Percentiles rank a stretch among this genome's conserved stretches.
phyloP scores from a whole-genome alignment of 1,140 invertebrate genomes.

The Rhopalosiphum maidis region DNA sequence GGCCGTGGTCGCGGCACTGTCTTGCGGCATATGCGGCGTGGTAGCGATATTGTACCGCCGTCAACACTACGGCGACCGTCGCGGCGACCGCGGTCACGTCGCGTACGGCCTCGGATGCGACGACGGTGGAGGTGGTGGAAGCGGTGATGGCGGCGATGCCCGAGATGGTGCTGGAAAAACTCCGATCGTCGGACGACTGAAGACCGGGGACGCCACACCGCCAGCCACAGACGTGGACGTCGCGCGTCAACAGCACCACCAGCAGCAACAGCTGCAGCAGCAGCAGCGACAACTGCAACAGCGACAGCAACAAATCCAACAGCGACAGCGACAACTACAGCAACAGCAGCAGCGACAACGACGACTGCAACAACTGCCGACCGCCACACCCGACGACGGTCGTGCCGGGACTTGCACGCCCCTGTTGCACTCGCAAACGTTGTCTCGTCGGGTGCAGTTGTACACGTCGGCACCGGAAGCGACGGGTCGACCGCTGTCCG shows the following conservation, averaged over 20 bases:
- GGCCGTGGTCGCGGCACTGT: conserved; percentile 1
- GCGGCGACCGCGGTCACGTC: not conserved
- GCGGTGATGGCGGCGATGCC: not conserved
- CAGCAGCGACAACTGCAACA: not conserved
- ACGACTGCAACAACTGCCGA: not conserved
- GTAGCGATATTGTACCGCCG: conserved; percentile 9
- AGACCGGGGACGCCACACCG: not conserved
- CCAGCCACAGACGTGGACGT: not conserved
- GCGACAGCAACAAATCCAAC: not conserved
- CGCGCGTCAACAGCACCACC: not conserved
- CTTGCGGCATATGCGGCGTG: conserved; percentile 21
- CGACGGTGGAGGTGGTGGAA: not conserved
- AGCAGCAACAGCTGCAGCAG: not conserved
- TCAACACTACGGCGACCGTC: not conserved
- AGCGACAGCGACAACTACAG: not conserved
- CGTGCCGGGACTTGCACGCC: not conserved
- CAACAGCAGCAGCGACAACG: not conserved
- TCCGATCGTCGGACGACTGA: not conserved
- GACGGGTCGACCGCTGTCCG: not conserved
- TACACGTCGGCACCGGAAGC: not conserved
- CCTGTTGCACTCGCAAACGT: not conserved
- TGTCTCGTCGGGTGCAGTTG: no score
- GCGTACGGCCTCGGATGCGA: not conserved
- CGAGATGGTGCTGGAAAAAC: not conserved
- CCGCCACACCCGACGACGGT: not conserved